Evolutionary conservation across 1,140 invertebrate genomes (phyloP).

Genomic region (Tribolium castaneum): DNA sequence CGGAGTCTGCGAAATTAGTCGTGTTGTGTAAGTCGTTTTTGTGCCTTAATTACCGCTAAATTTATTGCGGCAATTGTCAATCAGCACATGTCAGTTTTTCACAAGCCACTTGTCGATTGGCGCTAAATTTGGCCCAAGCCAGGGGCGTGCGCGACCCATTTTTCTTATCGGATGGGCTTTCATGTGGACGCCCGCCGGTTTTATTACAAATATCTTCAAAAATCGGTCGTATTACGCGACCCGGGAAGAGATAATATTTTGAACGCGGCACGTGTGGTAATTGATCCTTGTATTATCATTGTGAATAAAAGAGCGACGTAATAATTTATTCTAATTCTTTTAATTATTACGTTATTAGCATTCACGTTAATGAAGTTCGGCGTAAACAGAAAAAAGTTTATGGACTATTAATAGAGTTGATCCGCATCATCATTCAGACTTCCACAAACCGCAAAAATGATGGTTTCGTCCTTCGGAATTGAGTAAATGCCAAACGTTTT

Average conservation of each 20-base stretch:
- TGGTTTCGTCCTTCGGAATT: neutral
- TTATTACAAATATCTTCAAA: neutral
- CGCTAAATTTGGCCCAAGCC: neutral
- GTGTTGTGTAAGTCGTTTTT: slow-evolving; percentile 21
- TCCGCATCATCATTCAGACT: neutral
- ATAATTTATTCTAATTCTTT: neutral
- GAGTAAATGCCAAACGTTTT: neutral
- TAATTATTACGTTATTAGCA: neutral
- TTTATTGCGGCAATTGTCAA: slow-evolving; percentile 3
- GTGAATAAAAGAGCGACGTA: neutral
- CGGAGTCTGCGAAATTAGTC: slow-evolving; percentile 18
- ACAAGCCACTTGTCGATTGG: neutral
- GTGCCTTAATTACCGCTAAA: neutral
- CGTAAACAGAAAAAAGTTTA: slow-evolving; percentile 8
- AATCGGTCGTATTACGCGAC: neutral
- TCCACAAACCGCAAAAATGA: slow-evolving; percentile 5
- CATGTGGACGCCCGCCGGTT: neutral
- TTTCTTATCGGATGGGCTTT: neutral
- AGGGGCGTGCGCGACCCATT: slow-evolving; percentile 1
- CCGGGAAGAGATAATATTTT: neutral
- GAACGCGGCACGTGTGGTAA: slow-evolving; percentile 13
- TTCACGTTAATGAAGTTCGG: neutral
- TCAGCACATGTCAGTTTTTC: neutral
- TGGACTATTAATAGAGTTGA: slow-evolving; percentile 25
- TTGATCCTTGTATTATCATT: neutral